Base-by-base conservation (phyloP, 2,113 vertebrate species). In the Bos javanicus region DNA sequence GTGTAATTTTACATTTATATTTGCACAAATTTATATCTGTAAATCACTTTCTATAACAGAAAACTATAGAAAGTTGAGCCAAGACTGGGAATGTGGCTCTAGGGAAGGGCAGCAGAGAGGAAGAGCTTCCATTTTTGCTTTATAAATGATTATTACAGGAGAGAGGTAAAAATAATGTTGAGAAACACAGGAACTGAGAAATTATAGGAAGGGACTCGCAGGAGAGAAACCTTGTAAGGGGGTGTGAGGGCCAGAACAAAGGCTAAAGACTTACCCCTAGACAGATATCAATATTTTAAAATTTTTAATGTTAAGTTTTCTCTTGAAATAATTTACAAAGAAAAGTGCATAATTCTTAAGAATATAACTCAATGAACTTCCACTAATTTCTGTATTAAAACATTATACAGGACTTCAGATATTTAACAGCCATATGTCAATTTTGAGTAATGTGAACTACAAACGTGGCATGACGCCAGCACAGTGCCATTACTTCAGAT, bases 111-210 rank as follows among this genome's bases (percentile, higher is more conserved):
- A 10, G 56, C 26, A 74, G 9, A 43, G 11, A n/a, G 11, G 46
- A 39, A 7, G 25, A 85, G 86, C 12, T 92, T 94, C 48, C 19
- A 56, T 52, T 95, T 96, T 59, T 93, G 46, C 91, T 92, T 92
- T 84, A 56, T 86, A 95, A 78, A 60, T 78, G 50, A 92, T 95
- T 95, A 86, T 52, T 85, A 84, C 64, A 78, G 43, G 19, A 89
- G 19, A 96, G 2, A 91, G 25, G 6, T 48, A n/a, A 78, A 96
- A 87, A 84, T 52, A 82, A 52, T 43, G 21, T 36, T 67, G 52
- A 87, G 48, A 97, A 97, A 91, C 7, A 1, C 64, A 71, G 30
- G 50, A 33, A 48, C 82, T 74, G 19, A 74, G 36, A 88, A 57
- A 12, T 83, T 67, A 91, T 17, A 67, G 17, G 50, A 94, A 88